Evolutionary conservation across 53 echinoderm and acorn worm species (phyloP), one percentile per base, ranked within the genome.

Genomic region (Crossaster papposus): DNA sequence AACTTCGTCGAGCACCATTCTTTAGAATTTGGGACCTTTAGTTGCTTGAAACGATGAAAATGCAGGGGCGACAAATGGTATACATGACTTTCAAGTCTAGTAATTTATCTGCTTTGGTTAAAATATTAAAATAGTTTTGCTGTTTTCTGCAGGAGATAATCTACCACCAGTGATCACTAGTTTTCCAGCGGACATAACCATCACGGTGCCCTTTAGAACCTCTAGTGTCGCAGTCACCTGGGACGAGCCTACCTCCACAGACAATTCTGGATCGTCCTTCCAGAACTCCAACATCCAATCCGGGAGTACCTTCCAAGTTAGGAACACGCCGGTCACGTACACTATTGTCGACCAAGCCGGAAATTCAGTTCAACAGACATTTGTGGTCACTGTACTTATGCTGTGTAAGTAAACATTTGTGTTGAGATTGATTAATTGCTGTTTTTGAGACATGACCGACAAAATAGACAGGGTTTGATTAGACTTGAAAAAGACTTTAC

Each of bases 241-340:
- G 88, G 32, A 52, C 0, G 90, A 90, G 35, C 96, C 96, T 3
- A 91, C 94, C 5, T 92, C 92, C 7, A 89, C 85, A 1, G 96
- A 96, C 58, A 78, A 91, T 53, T 92, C 92, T 72, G 96, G 93
- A 4, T 62, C 78, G 24, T 31, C 88, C 54, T 34, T 52, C 38
- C 71, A 50, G 4, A 81, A 44, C 51, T 70, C 75, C 30, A 51
- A 83, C 30, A 14, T 34, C 18, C 36, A n/a, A 5, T 74, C 71
- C 20, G 91, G 91, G 51, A 32, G 79, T 72, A 31, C 77, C 7
- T 88, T 92, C 86, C 58, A 55, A n/a, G 85, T 84, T 13, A 89
- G 85, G 32, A 51, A 33, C 54, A 89, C 90, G 31, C 83, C 89
- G 2, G 92, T 92, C 50, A 38, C 85, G 23, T 92, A 92, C 89